phyloP scores from a whole-genome alignment of 2,888 invertebrate genomes.

The Drosophila ezoana region DNA sequence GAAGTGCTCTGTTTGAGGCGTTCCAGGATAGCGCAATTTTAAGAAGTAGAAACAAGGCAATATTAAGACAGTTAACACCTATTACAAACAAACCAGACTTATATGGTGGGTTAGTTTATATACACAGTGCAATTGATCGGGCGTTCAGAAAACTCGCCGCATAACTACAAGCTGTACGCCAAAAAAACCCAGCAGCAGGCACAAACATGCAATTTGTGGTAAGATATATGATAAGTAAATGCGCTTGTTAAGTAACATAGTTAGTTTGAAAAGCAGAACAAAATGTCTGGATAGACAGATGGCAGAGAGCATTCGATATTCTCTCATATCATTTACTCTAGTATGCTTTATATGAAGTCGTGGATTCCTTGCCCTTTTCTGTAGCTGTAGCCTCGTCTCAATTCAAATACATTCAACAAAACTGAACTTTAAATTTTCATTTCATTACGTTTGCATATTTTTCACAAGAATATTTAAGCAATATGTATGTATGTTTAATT shows the following conservation, averaged over 20 bases:
- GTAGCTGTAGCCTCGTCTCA: constrained; percentile 38
- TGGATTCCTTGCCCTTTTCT: constrained; percentile 71
- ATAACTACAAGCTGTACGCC: constrained; percentile 75
- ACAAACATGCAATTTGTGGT: constrained; percentile 72
- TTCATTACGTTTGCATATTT: constrained; percentile 81
- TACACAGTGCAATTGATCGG: constrained; percentile 68
- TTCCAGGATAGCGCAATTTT: constrained; percentile 59
- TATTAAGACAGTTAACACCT: constrained; percentile 79
- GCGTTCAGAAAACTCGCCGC: constrained; percentile 30
- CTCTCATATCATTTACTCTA: constrained; percentile 17
- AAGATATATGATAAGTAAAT: constrained; percentile 47
- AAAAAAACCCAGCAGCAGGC: constrained; percentile 73
- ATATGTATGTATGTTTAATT: constrained; percentile 32
- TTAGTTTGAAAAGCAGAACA: constrained; percentile 52
- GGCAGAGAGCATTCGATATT: constrained; percentile 26
- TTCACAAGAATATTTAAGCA: constrained; percentile 70
- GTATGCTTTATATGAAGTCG: constrained; percentile 83
- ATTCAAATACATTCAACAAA: constrained; percentile 33
- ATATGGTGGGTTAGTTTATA: constrained; percentile 65
- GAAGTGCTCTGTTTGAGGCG: constrained; percentile 81
- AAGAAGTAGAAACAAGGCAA: constrained; percentile 79
- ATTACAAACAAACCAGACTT: constrained; percentile 67
- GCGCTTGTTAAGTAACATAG: constrained; percentile 43
- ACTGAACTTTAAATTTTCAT: constrained; percentile 23
- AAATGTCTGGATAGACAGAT: constrained; percentile 26